Evolutionary conservation across 2,113 vertebrate genomes (phyloP).

Genomic region (Muntiacus reevesi): DNA sequence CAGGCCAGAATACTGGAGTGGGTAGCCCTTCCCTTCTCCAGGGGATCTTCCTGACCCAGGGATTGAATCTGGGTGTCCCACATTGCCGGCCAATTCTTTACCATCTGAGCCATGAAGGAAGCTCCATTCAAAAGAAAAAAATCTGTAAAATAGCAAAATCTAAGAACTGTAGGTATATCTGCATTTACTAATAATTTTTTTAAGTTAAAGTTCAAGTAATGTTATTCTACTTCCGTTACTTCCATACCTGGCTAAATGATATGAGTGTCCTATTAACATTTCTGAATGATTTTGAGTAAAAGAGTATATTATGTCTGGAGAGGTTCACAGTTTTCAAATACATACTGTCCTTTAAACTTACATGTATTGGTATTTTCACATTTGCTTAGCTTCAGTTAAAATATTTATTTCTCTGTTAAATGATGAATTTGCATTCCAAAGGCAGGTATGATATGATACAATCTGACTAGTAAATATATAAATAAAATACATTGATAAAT

Average conservation of each 20-base stretch:
- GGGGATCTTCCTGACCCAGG: not conserved
- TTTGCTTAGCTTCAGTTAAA: not conserved
- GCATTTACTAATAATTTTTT: not conserved
- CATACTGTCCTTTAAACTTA: not conserved
- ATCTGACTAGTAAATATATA: not conserved
- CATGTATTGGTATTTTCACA: not conserved
- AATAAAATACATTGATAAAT: not conserved
- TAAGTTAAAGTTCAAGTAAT: not conserved
- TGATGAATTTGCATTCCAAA: not conserved
- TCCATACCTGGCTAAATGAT: not conserved
- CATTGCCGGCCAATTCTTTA: not conserved
- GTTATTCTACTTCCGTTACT: not conserved
- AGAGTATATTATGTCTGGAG: not conserved
- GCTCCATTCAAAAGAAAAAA: not conserved
- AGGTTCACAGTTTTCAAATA: not conserved
- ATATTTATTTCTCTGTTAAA: slow-evolving; percentile 39
- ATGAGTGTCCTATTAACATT: not conserved
- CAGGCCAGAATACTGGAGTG: not conserved
- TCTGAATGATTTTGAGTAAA: not conserved
- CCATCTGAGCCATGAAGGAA: not conserved
- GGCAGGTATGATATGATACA: not conserved
- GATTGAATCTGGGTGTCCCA: not conserved
- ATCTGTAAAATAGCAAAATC: not conserved
- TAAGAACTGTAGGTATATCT: not conserved
- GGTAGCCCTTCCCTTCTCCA: not conserved